phyloP scores from a whole-genome alignment of 2,113 vertebrate genomes.

The Kryptolebias marmoratus region DNA sequence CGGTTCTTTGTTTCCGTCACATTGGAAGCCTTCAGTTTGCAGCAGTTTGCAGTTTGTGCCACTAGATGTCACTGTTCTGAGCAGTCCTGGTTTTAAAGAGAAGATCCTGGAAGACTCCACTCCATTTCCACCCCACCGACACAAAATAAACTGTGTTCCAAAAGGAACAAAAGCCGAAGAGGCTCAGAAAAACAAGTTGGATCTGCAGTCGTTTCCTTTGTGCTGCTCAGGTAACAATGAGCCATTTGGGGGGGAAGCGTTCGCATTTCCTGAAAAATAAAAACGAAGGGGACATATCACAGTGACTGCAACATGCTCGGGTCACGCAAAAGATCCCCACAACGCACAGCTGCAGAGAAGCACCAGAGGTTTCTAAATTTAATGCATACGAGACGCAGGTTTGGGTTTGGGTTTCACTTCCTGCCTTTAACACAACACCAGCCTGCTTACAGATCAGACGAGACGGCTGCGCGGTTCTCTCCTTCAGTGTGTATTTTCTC shows the following conservation, averaged over 20 bases:
- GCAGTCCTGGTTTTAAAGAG: no score
- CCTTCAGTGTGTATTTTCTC: slow-evolving; percentile 4
- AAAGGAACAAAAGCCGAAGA: slow-evolving; percentile 43
- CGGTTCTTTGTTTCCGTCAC: background rate
- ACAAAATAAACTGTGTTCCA: slow-evolving; percentile 42
- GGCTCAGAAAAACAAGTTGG: slow-evolving; percentile 47
- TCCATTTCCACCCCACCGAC: background rate
- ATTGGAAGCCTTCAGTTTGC: background rate
- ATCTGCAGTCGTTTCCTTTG: slow-evolving; percentile 74
- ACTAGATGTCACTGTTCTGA: background rate
- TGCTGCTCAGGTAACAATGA: slow-evolving; percentile 74
- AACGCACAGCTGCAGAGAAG: slow-evolving; percentile 58
- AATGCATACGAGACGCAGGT: background rate
- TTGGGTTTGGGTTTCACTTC: slow-evolving; percentile 40
- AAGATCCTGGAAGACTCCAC: no score
- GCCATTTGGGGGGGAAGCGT: slow-evolving; percentile 45
- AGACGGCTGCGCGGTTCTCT: slow-evolving; percentile 3
- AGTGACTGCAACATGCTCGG: slow-evolving; percentile 17
- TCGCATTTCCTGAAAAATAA: slow-evolving; percentile 59
- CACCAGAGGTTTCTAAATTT: background rate
- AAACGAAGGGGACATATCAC: slow-evolving; percentile 10
- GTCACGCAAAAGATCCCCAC: slow-evolving; percentile 38
- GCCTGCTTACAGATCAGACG: slow-evolving; percentile 40
- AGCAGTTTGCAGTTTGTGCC: background rate
- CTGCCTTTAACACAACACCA: slow-evolving; percentile 52